Evolutionary conservation across 2,888 invertebrate genomes (phyloP).

Genomic region (Boloria euphrosyne): DNA sequence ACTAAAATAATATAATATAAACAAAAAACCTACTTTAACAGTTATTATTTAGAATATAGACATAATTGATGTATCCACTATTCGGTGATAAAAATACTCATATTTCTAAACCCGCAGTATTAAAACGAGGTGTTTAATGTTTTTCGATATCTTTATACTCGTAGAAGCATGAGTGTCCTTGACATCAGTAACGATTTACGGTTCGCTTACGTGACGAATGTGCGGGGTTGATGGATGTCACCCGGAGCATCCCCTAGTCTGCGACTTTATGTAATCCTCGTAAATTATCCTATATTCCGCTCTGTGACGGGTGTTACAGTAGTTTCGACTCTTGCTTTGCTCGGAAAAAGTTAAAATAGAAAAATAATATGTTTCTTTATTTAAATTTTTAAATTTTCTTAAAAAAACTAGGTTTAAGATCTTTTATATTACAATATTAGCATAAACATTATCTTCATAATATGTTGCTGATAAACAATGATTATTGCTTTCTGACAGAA

Average conservation of each 20-base stretch:
- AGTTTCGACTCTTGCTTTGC: constrained; percentile 5
- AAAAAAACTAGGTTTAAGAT: no score
- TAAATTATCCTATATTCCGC: constrained; percentile 32
- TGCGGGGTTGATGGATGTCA: constrained; percentile 49
- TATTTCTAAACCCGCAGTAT: background rate
- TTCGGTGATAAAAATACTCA: background rate
- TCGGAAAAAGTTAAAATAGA: background rate
- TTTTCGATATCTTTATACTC: constrained; percentile 32
- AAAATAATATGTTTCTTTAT: background rate
- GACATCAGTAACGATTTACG: constrained; percentile 44
- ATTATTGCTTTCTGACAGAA: no score
- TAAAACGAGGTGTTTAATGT: constrained; percentile 17
- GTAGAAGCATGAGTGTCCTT: constrained; percentile 30
- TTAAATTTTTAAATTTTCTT: no score
- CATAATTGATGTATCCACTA: background rate
- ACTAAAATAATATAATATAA: no score
- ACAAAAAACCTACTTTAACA: no score
- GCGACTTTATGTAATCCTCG: constrained; percentile 31
- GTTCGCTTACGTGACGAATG: constrained; percentile 49
- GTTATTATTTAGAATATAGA: background rate
- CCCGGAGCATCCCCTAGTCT: constrained; percentile 36
- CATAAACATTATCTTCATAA: no score
- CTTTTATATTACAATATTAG: no score
- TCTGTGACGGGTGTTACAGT: constrained; percentile 1
- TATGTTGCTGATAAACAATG: no score